Conservation (phyloP, 2,113 vertebrate genomes). For the Ceyx melanurus region DNA sequence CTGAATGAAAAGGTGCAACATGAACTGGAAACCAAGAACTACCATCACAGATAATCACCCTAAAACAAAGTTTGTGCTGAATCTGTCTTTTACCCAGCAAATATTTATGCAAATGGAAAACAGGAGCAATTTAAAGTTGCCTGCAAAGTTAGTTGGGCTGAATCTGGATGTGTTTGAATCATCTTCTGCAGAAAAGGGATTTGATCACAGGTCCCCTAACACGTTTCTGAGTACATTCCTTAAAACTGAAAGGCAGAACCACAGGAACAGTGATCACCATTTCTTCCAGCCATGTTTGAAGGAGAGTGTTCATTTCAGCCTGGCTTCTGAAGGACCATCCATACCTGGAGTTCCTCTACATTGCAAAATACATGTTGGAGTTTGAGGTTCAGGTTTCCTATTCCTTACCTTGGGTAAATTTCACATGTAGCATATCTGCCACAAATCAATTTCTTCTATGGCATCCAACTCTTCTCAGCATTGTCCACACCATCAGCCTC, state of each 20-base stretch:
- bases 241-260: neutral
- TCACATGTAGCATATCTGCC: neutral
- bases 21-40: neutral
- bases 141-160: neutral
- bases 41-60: neutral
- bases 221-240: neutral
- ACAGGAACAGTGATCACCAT: neutral
- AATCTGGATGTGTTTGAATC: neutral
- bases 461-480: neutral
- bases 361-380: neutral
- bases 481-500: neutral
- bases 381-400: neutral
- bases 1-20: neutral
- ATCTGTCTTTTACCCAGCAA: neutral
- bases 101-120: neutral
- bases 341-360: fast-evolving
- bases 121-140: neutral
- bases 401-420: neutral
- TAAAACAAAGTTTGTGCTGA: neutral
- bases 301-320: neutral
- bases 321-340: neutral
- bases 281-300: neutral
- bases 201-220: neutral
- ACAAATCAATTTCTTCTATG: neutral
- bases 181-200: neutral